Conservation (phyloP, 2,113 vertebrate species). For the Poeciliopsis prolifica region DNA sequence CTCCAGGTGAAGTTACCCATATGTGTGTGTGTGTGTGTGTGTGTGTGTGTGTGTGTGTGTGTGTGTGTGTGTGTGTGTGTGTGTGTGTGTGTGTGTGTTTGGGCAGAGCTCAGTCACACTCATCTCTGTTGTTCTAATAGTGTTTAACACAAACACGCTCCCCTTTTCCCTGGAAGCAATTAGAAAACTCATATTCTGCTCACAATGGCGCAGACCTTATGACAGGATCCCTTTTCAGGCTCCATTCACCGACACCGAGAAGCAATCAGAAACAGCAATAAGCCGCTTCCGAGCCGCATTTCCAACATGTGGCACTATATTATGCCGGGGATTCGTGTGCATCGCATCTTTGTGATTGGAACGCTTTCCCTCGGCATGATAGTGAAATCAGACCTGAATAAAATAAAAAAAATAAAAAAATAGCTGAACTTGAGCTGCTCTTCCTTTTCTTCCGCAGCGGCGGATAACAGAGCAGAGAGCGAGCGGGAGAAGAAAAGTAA, state of each 20-base stretch:
- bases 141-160: conserved; percentile 11
- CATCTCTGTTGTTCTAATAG: background rate
- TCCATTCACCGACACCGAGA: conserved; percentile 34
- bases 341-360: conserved; percentile 40
- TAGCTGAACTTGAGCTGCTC: conserved; percentile 41
- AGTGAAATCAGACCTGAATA: conserved; percentile 42
- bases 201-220: conserved; percentile 20
- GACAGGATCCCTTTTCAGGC: conserved; percentile 35
- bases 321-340: conserved; percentile 28
- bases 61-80: no score
- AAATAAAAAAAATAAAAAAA: conserved; percentile 21
- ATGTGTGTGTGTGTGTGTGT: background rate
- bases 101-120: background rate
- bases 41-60: no score
- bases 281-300: conserved; percentile 11
- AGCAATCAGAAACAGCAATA: conserved; percentile 32
- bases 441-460: conserved; percentile 54
- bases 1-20: background rate
- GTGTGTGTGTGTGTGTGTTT: no score
- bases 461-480: conserved; percentile 70
- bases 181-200: conserved; percentile 31
- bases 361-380: conserved; percentile 32
- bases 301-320: conserved; percentile 21
- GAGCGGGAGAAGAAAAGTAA: conserved; percentile 54
- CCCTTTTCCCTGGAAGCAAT: conserved; percentile 20